phyloP scores from a whole-genome alignment of 2,797 vertebrate genomes.

The Lutra lutra region DNA sequence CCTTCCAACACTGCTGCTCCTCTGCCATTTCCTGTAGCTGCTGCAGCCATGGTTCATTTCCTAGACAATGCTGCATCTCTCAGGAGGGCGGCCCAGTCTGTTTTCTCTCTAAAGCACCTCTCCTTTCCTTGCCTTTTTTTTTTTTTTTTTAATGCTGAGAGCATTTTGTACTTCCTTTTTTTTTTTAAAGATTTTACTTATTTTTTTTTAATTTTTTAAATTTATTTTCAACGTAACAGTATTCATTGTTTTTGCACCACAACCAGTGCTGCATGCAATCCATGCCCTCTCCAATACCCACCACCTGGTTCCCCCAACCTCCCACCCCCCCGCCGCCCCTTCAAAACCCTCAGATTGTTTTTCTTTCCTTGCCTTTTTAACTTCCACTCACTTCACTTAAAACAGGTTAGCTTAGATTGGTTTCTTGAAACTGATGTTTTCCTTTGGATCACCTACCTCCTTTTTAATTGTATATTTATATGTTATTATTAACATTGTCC shows the following conservation, averaged over 20 bases:
- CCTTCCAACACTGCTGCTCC: background rate
- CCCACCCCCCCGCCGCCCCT: too few relatives aligned
- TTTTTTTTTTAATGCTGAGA: too few relatives aligned
- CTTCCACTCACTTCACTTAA: background rate
- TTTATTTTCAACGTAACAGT: too few relatives aligned
- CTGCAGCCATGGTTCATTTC: background rate
- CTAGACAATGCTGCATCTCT: background rate
- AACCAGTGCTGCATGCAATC: too few relatives aligned
- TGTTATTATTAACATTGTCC: background rate
- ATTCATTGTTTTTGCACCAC: too few relatives aligned
- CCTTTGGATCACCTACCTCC: background rate
- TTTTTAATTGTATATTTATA: background rate
- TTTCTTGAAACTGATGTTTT: background rate
- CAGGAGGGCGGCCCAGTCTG: background rate
- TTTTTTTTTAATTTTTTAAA: too few relatives aligned
- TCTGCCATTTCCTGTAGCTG: background rate
- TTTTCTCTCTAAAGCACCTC: background rate
- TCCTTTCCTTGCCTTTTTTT: background rate
- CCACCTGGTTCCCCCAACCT: too few relatives aligned
- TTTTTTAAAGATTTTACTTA: too few relatives aligned
- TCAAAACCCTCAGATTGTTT: too few relatives aligned
- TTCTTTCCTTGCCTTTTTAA: background rate
- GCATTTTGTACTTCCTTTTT: too few relatives aligned
- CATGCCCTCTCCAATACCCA: too few relatives aligned
- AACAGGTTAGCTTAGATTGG: background rate